Conservation (phyloP, 2,888 invertebrate genomes). For the Oegoconia quadripuncta region DNA sequence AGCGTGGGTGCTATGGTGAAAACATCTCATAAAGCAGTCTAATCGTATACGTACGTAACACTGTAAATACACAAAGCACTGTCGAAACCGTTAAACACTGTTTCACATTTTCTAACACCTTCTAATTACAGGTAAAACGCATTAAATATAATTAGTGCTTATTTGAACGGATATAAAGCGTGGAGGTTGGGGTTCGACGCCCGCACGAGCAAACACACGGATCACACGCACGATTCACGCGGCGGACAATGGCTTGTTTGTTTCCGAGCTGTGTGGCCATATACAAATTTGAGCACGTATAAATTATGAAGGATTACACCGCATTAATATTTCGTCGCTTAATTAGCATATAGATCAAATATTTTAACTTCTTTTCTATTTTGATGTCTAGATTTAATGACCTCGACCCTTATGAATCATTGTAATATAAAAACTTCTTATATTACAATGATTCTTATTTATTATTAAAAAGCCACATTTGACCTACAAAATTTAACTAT, state of each 20-base stretch:
- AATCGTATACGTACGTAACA: slow-evolving; percentile 47
- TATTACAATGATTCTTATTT: too few species aligned
- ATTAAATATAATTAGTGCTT: slow-evolving; percentile 71
- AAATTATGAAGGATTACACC: slow-evolving; percentile 10
- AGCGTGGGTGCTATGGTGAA: slow-evolving; percentile 47
- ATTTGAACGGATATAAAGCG: slow-evolving; percentile 63
- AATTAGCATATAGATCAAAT: background rate
- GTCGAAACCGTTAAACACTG: slow-evolving; percentile 60
- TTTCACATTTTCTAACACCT: slow-evolving; percentile 70
- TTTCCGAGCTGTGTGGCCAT: slow-evolving; percentile 34
- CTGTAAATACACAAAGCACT: slow-evolving; percentile 56
- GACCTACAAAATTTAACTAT: too few species aligned
- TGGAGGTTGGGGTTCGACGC: slow-evolving; percentile 50
- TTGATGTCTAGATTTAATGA: background rate
- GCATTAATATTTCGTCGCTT: slow-evolving; percentile 5
- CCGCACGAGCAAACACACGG: slow-evolving; percentile 47
- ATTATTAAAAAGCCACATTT: too few species aligned
- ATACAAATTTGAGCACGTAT: slow-evolving; percentile 27
- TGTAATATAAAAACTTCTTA: too few species aligned
- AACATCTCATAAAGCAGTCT: slow-evolving; percentile 61
- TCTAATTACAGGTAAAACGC: slow-evolving; percentile 75
- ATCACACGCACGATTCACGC: slow-evolving; percentile 45
- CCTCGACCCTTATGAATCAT: too few species aligned
- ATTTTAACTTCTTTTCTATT: background rate
- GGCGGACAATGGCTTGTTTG: slow-evolving; percentile 51